Evolutionary conservation across 2,113 vertebrate genomes (phyloP), one percentile per base, ranked within the genome.

Genomic region (Melozone crissalis): DNA sequence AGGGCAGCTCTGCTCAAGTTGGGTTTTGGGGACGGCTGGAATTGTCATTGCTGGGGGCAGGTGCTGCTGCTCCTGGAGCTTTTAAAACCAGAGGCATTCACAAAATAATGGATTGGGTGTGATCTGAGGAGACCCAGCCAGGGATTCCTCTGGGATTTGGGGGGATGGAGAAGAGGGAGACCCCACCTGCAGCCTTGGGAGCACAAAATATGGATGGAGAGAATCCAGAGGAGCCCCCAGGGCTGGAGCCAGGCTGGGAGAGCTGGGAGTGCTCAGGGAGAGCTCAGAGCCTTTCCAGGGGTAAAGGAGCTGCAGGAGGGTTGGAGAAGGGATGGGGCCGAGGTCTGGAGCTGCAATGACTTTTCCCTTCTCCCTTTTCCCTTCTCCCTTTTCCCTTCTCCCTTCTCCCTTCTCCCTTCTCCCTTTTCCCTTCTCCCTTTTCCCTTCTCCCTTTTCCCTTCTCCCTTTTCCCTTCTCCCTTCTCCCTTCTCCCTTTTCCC

Each of bases 251-350:
- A 16, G 41, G 31, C 77, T 66, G 41, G 33, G 41, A 16, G 7
- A 15, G 31, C 77, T 66, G 41, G 33, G 41, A 16, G 7, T 13
- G 54, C 54, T 55, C 54, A 33, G 33, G 39, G 12, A 62, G 39
- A 55, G 11, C 65, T 63, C 39, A 33, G 74, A 2, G 8, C 20
- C 20, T 57, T 39, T 39, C 39, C 39, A 39, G 0, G 5, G n/a
- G n/a, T n/a, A n/a, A n/a, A 39, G 58, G 16, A 2, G 19, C 41
- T 57, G 51, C 41, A n/a, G 43, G 71, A 49, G 52, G 9, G 72
- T 52, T 58, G 83, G 10, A 2, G 43, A 43, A 31, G 52, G 52
- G 0, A 26, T 49, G 24, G 30, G 51, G 6, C 0, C 3, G 0
- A 9, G 18, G 18, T 0, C 0, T 43, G 83, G 77, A 17, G 28